phyloP scores from a whole-genome alignment of 2,113 vertebrate genomes.

The Alligator mississippiensis region DNA sequence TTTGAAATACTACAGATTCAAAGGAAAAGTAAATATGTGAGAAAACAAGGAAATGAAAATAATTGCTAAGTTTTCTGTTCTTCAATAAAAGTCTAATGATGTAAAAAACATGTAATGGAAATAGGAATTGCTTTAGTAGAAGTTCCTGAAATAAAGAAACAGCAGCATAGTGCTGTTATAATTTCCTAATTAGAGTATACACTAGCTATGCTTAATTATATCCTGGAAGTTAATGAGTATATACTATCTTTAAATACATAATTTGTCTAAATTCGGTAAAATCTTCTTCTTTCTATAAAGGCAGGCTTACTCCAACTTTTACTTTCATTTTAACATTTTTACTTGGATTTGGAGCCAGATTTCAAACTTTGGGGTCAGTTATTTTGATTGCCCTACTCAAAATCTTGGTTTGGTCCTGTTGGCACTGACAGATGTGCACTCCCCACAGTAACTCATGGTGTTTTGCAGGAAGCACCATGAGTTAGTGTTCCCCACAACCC shows the following conservation, averaged over 20 bases:
- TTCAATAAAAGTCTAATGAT: not conserved
- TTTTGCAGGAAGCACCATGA: too few species aligned
- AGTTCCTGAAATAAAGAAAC: not conserved
- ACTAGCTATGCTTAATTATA: not conserved
- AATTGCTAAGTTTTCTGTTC: not conserved
- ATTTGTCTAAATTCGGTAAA: not conserved
- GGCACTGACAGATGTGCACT: too few species aligned
- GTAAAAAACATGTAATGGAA: not conserved
- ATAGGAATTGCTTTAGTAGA: not conserved
- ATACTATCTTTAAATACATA: not conserved
- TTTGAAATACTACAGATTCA: constrained; percentile 9
- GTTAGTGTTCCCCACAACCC: too few species aligned
- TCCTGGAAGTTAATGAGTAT: not conserved
- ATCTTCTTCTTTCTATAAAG: not conserved
- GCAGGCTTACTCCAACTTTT: not conserved
- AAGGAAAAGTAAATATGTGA: not conserved
- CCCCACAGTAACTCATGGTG: too few species aligned
- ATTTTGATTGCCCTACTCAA: not conserved
- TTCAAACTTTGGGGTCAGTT: not conserved
- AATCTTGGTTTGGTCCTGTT: not conserved
- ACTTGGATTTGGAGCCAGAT: not conserved
- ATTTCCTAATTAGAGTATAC: not conserved
- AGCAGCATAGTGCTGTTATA: not conserved
- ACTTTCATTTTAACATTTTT: not conserved
- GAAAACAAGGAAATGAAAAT: not conserved